A percentile compares a stretch with the other conserved stretches of the same genome.
phyloP scores from a whole-genome alignment of 1,140 invertebrate genomes.

The Artemia franciscana region DNA sequence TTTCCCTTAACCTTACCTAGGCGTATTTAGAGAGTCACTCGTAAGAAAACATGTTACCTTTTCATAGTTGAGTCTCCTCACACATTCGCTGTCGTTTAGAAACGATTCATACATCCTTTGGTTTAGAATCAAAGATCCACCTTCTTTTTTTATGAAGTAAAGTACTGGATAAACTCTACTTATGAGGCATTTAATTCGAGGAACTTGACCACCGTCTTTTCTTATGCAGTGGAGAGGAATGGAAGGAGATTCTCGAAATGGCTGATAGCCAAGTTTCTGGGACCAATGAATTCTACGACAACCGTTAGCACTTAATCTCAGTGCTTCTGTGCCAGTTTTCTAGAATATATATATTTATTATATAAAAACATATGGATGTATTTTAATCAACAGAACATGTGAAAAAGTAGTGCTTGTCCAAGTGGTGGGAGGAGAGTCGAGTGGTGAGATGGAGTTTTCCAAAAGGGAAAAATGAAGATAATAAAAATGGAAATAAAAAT shows the following conservation, averaged over 20 bases:
- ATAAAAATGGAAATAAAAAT: too few relatives aligned
- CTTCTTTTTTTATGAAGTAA: neutral
- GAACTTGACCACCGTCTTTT: neutral
- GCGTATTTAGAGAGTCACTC: too few relatives aligned
- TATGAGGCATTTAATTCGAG: neutral
- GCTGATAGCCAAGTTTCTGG: neutral
- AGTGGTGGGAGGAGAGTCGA: too few relatives aligned
- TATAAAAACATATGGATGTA: too few relatives aligned
- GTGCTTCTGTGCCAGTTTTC: neutral
- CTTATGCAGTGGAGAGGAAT: neutral
- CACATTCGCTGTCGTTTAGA: neutral
- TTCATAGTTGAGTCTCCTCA: neutral
- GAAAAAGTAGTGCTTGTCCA: too few relatives aligned
- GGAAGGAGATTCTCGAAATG: neutral
- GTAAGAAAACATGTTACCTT: too few relatives aligned
- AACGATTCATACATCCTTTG: neutral
- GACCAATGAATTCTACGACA: neutral
- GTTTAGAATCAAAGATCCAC: neutral
- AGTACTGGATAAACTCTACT: neutral
- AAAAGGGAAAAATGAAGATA: too few relatives aligned
- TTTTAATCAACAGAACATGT: too few relatives aligned
- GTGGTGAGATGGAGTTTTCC: too few relatives aligned
- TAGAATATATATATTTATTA: neutral
- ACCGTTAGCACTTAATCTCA: neutral
- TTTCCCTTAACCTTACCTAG: too few relatives aligned